Base-by-base conservation (phyloP, 92 coral and sea anemone species). In the Umimayanthus kanabou region DNA sequence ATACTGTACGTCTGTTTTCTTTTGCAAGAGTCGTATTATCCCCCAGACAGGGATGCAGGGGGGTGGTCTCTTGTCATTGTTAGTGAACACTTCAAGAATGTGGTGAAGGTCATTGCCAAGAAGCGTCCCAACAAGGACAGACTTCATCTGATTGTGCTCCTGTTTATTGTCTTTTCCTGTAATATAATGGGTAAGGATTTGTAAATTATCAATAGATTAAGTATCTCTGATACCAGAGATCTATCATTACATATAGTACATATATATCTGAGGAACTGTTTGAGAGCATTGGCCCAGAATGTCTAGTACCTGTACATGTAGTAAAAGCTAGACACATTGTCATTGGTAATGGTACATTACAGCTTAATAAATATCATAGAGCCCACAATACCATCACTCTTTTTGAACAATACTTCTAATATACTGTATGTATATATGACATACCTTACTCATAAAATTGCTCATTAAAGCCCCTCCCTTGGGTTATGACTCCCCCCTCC, bases 1-100 rank as follows among this genome's bases (percentile, higher is more conserved):
- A 87, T 92, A 39, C 18, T 91, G 8, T 96, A 96, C 80, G 85
- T 96, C 72, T 28, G 77, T 23, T 79, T 92, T 22, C 73, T 92
- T 22, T 92, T 96, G 3, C 90, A 83, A 39, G 99, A 96, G 85
- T 96, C 99, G 0, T 95, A 92, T 71, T 90, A 61, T 85, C 96
- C 96, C 6, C 80, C 80, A 42, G 80, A 81, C 22, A 79, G 79
- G 33, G n/a, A 80, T 49, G 85, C 50, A 28, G 88, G 85, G 23
- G 84, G 79, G 33, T 73, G 92, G 79, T 77, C 91, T 58, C 86
- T 96, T 26, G 82, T 91, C 49, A 87, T 91, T 37, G 84, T 93
- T 18, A 93, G 91, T 75, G 85, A 91, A 39, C 96, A 95, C 75
- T 75, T 93, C 77, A 92, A 83, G 81, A 89, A 88, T 42, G 94